A percentile compares a stretch with the other conserved stretches of the same genome.
These are phyloP conservation scores for Ia io DNA, from an alignment of 2,113 vertebrate genomes.

Conservation along the genomic window DNA sequence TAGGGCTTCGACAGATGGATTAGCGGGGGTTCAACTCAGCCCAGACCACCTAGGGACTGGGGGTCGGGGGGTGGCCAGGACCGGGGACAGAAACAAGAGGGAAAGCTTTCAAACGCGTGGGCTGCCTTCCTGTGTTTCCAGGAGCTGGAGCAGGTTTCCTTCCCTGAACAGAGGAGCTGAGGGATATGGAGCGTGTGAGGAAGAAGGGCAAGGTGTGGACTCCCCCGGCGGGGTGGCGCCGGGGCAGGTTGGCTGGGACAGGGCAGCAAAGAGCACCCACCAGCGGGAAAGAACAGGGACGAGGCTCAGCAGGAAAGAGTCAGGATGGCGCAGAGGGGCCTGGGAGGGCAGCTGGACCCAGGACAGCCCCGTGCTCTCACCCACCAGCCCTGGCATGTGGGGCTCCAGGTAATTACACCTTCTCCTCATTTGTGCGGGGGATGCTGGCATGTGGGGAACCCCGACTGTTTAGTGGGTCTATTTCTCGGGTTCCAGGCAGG, in stretches of 20 bases:
- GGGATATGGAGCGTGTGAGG: rapidly evolving
- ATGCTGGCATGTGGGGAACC: neutral
- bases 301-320: neutral
- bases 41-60: neutral
- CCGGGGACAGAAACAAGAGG: neutral
- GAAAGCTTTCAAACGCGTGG: rapidly evolving
- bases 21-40: too few relatives aligned
- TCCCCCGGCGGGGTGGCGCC: neutral
- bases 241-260: neutral
- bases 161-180: neutral
- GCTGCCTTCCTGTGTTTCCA: neutral
- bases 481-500: neutral
- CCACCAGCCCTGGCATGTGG: neutral
- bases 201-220: too few relatives aligned
- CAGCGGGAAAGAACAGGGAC: neutral
- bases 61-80: neutral
- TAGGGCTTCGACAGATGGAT: neutral
- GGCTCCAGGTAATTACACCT: neutral
- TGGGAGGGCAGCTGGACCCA: neutral
- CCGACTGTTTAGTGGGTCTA: too few relatives aligned
- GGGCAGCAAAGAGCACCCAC: rapidly evolving
- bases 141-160: neutral
- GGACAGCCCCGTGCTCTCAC: neutral
- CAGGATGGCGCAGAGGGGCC: too few relatives aligned
- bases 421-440: neutral